Evolutionary conservation across 92 coral and sea anemone species (phyloP).

Genomic region (Phenganax stokvisi): DNA sequence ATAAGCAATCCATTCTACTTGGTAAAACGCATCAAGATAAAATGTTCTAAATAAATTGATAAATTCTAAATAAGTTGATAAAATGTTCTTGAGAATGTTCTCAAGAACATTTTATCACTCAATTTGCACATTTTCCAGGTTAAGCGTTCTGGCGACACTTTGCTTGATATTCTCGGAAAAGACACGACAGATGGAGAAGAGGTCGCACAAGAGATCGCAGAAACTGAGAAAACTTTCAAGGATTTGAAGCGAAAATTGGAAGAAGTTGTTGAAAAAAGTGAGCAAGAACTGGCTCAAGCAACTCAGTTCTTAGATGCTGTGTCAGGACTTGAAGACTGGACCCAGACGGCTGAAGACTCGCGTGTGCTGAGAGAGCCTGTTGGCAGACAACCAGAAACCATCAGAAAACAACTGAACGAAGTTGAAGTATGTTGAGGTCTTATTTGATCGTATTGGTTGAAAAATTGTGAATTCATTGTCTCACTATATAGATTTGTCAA

Average conservation of each 20-base stretch:
- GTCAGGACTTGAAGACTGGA: slow-evolving; percentile 69
- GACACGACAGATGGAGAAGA: slow-evolving; percentile 68
- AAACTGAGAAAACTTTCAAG: slow-evolving; percentile 57
- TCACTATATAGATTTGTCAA: background rate
- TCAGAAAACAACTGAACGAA: slow-evolving; percentile 78
- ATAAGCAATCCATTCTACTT: too few relatives aligned
- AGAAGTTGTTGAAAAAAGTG: slow-evolving; percentile 33
- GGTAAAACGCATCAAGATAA: too few relatives aligned
- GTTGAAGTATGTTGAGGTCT: slow-evolving; percentile 62
- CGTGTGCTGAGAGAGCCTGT: slow-evolving; percentile 80
- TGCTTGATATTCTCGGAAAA: slow-evolving; percentile 60
- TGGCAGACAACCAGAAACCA: slow-evolving; percentile 76
- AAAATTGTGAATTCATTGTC: background rate
- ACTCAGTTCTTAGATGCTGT: slow-evolving; percentile 80
- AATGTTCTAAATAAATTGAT: too few relatives aligned
- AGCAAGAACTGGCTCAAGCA: slow-evolving; percentile 57
- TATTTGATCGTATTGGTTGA: background rate
- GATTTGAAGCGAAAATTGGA: slow-evolving; percentile 63
- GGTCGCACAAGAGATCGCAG: slow-evolving; percentile 60
- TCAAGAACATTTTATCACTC: too few relatives aligned
- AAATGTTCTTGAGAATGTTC: too few relatives aligned
- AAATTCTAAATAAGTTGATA: too few relatives aligned
- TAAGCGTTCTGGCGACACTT: slow-evolving; percentile 51
- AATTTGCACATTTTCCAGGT: background rate
- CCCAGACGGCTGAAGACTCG: slow-evolving; percentile 70